These are phyloP conservation scores for Trichonephila clavata DNA, from an alignment of 1,140 invertebrate genomes.

Conservation along the genomic window DNA sequence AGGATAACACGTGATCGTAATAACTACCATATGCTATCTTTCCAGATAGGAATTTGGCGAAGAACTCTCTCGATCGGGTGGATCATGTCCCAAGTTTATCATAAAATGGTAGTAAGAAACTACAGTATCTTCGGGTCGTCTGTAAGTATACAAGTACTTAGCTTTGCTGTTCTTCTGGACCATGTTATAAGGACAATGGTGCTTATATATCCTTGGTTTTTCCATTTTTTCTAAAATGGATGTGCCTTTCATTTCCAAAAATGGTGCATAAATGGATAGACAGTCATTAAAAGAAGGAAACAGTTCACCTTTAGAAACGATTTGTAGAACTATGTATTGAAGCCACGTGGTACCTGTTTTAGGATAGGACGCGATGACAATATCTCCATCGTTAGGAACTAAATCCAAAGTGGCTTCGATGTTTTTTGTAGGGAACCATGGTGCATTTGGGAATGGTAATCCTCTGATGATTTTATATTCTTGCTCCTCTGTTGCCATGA, in stretches of 20 bases:
- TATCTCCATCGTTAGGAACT: constrained; percentile 72
- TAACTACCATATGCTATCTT: constrained; percentile 65
- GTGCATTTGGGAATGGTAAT: constrained; percentile 34
- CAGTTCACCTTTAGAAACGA: constrained; percentile 33
- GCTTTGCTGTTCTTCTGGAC: constrained; percentile 82
- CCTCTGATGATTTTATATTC: neutral
- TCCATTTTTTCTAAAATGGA: constrained; percentile 5
- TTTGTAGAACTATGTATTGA: constrained; percentile 74
- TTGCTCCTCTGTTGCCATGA: neutral
- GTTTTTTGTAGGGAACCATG: constrained; percentile 27
- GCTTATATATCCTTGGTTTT: constrained; percentile 81
- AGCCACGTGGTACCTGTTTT: constrained; percentile 78
- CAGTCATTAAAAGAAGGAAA: constrained; percentile 58
- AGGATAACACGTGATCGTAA: constrained; percentile 79
- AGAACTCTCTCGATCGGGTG: constrained; percentile 55
- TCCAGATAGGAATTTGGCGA: constrained; percentile 64
- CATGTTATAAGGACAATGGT: constrained; percentile 88
- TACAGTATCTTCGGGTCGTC: constrained; percentile 41
- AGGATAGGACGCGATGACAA: constrained; percentile 77
- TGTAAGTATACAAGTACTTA: constrained; percentile 79
- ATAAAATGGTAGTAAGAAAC: constrained; percentile 71
- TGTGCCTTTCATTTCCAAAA: constrained; percentile 68
- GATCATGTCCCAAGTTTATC: neutral
- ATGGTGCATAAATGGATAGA: constrained; percentile 26
- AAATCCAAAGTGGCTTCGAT: constrained; percentile 65